Evolutionary conservation across 1,140 invertebrate genomes (phyloP).

Genomic region (Halesus radiatus): DNA sequence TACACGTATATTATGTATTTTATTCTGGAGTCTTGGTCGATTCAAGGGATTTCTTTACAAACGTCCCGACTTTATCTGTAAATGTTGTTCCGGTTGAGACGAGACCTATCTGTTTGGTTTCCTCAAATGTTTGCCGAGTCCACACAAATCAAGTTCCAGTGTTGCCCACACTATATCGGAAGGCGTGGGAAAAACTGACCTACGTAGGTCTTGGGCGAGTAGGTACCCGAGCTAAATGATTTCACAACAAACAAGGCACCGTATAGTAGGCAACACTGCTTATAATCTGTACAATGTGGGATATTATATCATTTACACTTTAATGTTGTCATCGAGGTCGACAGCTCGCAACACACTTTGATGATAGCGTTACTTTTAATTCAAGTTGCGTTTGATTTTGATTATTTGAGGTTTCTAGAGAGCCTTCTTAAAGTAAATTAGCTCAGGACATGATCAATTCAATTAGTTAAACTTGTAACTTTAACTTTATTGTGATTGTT

Average conservation of each 20-base stretch:
- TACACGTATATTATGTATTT: too few relatives aligned
- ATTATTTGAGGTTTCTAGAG: too few relatives aligned
- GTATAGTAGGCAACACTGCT: neutral
- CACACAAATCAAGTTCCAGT: slow-evolving; percentile 11
- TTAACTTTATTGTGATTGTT: too few relatives aligned
- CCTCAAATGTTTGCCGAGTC: neutral
- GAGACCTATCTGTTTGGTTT: neutral
- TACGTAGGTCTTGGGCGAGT: neutral
- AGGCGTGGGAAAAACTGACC: slow-evolving; percentile 34
- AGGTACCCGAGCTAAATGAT: neutral
- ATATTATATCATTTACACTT: neutral
- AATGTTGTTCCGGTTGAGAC: neutral
- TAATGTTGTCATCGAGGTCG: neutral
- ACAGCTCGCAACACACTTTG: neutral
- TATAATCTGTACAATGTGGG: slow-evolving; percentile 2
- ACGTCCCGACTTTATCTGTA: neutral
- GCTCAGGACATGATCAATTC: too few relatives aligned
- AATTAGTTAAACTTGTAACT: too few relatives aligned
- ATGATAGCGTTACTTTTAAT: too few relatives aligned
- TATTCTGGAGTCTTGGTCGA: too few relatives aligned
- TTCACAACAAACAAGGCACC: neutral
- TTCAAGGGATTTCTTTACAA: too few relatives aligned
- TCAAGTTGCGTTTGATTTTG: too few relatives aligned
- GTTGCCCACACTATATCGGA: slow-evolving; percentile 6
- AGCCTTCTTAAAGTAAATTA: too few relatives aligned